A percentile compares a stretch with the other conserved stretches of the same genome.
phyloP scores from a whole-genome alignment of 1,140 invertebrate genomes.

The Ptiloglossa arizonensis region DNA sequence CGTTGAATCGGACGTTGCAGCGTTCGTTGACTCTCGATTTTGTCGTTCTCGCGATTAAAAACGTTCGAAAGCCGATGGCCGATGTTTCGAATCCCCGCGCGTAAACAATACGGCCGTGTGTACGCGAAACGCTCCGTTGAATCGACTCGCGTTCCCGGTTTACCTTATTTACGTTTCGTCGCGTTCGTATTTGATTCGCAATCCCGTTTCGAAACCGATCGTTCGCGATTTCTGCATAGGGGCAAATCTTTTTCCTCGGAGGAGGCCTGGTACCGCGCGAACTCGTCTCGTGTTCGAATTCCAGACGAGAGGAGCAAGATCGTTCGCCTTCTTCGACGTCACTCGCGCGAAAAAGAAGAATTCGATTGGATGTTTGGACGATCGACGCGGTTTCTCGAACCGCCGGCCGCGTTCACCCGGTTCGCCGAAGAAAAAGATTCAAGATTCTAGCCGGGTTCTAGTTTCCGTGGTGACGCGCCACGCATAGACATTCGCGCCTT shows the following conservation, averaged over 20 bases:
- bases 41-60: too few relatives aligned
- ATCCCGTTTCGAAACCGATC: background rate
- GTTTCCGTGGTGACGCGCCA: conserved; percentile 60
- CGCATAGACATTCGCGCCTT: conserved; percentile 66
- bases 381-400: background rate
- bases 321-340: background rate
- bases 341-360: background rate
- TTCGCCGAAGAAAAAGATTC: conserved; percentile 36
- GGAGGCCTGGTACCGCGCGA: background rate
- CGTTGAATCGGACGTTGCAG: too few relatives aligned
- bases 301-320: background rate
- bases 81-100: too few relatives aligned
- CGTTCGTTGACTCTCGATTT: too few relatives aligned
- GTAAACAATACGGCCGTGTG: too few relatives aligned
- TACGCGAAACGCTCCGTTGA: too few relatives aligned
- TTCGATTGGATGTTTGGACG: background rate
- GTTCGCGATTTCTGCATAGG: background rate
- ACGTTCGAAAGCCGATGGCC: too few relatives aligned
- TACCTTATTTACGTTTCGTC: background rate
- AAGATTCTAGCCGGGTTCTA: conserved; percentile 57
- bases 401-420: background rate
- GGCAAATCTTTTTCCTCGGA: background rate
- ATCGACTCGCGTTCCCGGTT: background rate
- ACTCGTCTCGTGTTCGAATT: background rate
- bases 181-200: background rate